phyloP scores from a whole-genome alignment of 2,113 vertebrate genomes.

The Siphamia tubifer region DNA sequence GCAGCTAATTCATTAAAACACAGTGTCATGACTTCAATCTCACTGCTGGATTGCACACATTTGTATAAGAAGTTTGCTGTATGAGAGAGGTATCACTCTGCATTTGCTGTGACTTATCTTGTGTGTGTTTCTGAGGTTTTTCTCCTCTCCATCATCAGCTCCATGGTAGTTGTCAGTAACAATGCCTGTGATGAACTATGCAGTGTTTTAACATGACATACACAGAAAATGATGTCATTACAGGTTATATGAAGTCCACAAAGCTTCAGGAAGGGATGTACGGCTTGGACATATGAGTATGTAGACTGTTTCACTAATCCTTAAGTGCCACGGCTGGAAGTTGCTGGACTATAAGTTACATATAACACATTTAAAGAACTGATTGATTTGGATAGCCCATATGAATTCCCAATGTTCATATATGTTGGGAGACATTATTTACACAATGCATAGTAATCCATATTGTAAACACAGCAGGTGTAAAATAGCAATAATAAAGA shows the following conservation, averaged over 20 bases:
- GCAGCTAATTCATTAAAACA: conserved; percentile 56
- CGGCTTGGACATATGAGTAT: conserved; percentile 14
- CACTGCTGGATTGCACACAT: conserved; percentile 80
- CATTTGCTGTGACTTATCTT: conserved; percentile 90
- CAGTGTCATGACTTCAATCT: conserved; percentile 56
- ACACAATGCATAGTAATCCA: conserved; percentile 33
- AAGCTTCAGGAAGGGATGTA: conserved; percentile 3
- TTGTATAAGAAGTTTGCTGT: conserved; percentile 83
- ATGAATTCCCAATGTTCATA: conserved; percentile 42
- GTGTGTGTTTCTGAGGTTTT: conserved; percentile 79
- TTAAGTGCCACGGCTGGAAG: conserved; percentile 60
- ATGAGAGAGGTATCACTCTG: conserved; percentile 69
- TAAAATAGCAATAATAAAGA: conserved; percentile 77
- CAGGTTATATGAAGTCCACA: conserved; percentile 12
- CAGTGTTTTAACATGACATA: conserved; percentile 53
- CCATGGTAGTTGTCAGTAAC: conserved; percentile 55
- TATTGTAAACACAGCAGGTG: conserved; percentile 61
- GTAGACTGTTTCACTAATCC: conserved; percentile 78
- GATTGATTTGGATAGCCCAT: conserved; percentile 29
- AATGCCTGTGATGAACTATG: conserved; percentile 73
- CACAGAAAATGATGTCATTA: conserved; percentile 57
- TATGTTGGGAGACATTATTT: conserved; percentile 24
- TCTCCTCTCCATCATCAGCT: conserved; percentile 32
- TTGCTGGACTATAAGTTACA: conserved; percentile 39
- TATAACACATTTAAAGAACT: conserved; percentile 20